A percentile compares a stretch with the other conserved stretches of the same genome.
phyloP scores from a whole-genome alignment of 2,797 vertebrate species.

The Chromobotia macracanthus region DNA sequence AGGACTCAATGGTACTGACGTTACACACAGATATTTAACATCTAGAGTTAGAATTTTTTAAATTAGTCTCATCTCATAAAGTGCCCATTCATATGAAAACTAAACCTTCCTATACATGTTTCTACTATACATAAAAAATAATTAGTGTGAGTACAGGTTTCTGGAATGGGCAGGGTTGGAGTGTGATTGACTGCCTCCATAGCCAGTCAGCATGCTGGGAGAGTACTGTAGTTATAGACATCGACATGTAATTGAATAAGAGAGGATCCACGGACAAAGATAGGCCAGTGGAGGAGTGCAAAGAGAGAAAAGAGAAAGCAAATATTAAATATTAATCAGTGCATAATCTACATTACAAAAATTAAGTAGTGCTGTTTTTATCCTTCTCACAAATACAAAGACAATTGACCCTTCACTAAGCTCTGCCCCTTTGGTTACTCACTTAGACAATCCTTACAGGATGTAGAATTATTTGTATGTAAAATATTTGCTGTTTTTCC shows the following conservation, averaged over 20 bases:
- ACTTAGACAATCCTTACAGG: not conserved
- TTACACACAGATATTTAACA: slow-evolving; percentile 72
- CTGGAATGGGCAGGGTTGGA: slow-evolving; percentile 80
- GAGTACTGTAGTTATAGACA: slow-evolving; percentile 78
- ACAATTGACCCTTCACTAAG: not conserved
- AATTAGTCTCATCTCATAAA: slow-evolving; percentile 78
- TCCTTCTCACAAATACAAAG: not conserved
- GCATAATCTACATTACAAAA: not conserved
- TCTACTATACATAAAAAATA: slow-evolving; percentile 71
- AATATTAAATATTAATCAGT: not conserved
- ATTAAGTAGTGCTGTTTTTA: not conserved
- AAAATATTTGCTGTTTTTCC: no score
- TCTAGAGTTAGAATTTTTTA: slow-evolving; percentile 72
- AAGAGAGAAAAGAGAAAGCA: slow-evolving; percentile 51
- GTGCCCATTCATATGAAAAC: slow-evolving; percentile 84
- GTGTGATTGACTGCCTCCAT: slow-evolving; percentile 82
- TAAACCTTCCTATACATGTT: slow-evolving; percentile 76
- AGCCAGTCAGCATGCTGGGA: slow-evolving; percentile 87
- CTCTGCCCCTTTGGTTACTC: not conserved
- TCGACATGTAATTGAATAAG: slow-evolving; percentile 37
- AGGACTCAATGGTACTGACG: slow-evolving; percentile 72
- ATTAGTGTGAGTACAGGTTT: slow-evolving; percentile 83
- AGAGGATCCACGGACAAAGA: slow-evolving; percentile 42
- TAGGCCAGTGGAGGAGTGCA: slow-evolving; percentile 56
- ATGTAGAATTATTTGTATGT: no score